Evolutionary conservation across 2,888 invertebrate species (phyloP), one percentile per base, ranked within the genome.

Genomic region (Idaea aversata): DNA sequence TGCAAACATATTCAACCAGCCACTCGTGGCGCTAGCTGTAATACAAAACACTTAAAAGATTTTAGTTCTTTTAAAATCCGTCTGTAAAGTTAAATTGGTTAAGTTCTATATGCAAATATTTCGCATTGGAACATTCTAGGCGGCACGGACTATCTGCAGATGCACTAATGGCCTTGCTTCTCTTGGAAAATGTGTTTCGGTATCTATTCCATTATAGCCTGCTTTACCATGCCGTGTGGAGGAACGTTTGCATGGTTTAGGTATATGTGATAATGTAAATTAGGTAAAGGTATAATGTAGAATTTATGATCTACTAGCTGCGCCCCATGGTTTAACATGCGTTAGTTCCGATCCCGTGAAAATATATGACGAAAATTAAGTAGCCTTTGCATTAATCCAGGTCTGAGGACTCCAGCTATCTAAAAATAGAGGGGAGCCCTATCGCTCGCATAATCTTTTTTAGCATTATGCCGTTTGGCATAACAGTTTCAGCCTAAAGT

Each of bases 111-210:
- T 74, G 73, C 75, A 74, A 76, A 76, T 76, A 71, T 76, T 72
- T 73, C 59, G 68, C 64, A 73, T 71, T 72, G 72, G 72, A 75
- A 74, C 65, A 66, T 75, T 75, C 75, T 63, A 64, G 71, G 25
- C 25, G 63, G 70, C 72, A 72, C 75, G 72, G 74, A 75, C 80
- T 76, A 77, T 78, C 76, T 78, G 74, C 77, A 79, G 79, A 83
- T 78, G 78, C 80, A 77, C 76, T 81, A 82, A 82, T 82, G 79
- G 80, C 76, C 74, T 75, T 72, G 72, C 76, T 76, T 77, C 76
- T 74, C 73, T 73, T 79, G 73, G 78, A 76, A 80, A 78, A 80
- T 80, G 79, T 78, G 76, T 79, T 77, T 78, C 80, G 73, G 72
- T 77, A 73, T 75, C 80, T 77, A 72, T 77, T 76, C 75, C 74